Percentiles rank a stretch among this genome's conserved stretches.
These are phyloP conservation scores for Leptosomus discolor DNA, from an alignment of 2,113 vertebrate genomes.

Conservation along the genomic window DNA sequence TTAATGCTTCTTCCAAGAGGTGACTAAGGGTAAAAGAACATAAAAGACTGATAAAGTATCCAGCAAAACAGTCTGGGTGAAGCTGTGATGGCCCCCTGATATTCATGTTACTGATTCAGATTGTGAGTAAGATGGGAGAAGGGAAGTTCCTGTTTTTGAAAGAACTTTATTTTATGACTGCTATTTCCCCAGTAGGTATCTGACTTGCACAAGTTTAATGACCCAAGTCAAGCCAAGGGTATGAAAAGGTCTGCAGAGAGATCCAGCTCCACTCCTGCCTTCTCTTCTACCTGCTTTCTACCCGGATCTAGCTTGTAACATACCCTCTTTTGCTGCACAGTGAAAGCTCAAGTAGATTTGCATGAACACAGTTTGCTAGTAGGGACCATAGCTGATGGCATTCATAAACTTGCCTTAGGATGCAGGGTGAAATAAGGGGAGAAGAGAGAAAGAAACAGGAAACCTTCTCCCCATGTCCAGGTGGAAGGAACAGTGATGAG, in stretches of 20 bases:
- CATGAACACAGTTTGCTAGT: not conserved
- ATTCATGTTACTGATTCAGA: constrained; percentile 37
- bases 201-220: not conserved
- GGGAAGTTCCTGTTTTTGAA: not conserved
- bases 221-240: not conserved
- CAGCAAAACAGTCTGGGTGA: constrained; percentile 28
- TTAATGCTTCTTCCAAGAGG: constrained; percentile 19
- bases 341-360: not conserved
- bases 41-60: constrained; percentile 28
- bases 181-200: not conserved
- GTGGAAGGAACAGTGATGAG: not conserved
- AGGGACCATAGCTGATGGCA: not conserved
- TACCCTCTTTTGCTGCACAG: not conserved
- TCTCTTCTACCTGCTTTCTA: not conserved
- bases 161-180: not conserved
- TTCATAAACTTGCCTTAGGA: not conserved
- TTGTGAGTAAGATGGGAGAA: not conserved
- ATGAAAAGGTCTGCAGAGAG: not conserved
- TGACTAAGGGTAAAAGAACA: constrained; percentile 45
- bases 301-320: not conserved
- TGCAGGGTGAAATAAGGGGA: not conserved
- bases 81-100: not conserved
- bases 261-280: not conserved
- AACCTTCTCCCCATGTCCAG: accelerated
- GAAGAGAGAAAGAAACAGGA: not conserved